phyloP scores from a whole-genome alignment of 2,113 vertebrate species.

The Eclectus roratus region DNA sequence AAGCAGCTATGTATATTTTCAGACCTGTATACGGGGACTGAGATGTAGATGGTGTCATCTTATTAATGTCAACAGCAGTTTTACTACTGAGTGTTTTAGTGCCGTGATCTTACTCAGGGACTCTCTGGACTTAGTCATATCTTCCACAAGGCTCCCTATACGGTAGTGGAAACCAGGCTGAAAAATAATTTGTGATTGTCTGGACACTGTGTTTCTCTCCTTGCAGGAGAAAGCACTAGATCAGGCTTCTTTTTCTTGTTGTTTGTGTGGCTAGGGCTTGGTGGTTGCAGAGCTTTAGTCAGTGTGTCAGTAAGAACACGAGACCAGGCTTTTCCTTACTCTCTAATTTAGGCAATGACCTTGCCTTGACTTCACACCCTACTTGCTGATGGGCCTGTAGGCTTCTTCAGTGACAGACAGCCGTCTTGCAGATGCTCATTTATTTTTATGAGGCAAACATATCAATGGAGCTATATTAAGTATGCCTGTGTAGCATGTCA shows the following conservation, averaged over 20 bases:
- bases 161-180: neutral
- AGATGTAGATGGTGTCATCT: neutral
- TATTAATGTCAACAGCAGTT: neutral
- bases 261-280: neutral
- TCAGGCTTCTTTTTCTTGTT: neutral
- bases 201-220: neutral
- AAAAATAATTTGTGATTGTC: neutral
- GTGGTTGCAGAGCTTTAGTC: neutral
- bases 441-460: neutral
- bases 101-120: neutral
- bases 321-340: neutral
- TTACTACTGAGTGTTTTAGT: constrained; percentile 5
- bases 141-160: neutral
- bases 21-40: neutral
- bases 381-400: neutral
- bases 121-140: neutral
- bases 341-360: constrained; percentile 27
- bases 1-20: constrained; percentile 4
- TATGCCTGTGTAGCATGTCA: neutral
- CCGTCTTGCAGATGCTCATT: neutral
- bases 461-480: neutral
- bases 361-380: constrained; percentile 28
- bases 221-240: neutral
- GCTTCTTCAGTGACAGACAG: constrained; percentile 28
- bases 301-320: rapidly evolving